Evolutionary conservation across 1,140 invertebrate species (phyloP).

Genomic region (Semibalanus balanoides): DNA sequence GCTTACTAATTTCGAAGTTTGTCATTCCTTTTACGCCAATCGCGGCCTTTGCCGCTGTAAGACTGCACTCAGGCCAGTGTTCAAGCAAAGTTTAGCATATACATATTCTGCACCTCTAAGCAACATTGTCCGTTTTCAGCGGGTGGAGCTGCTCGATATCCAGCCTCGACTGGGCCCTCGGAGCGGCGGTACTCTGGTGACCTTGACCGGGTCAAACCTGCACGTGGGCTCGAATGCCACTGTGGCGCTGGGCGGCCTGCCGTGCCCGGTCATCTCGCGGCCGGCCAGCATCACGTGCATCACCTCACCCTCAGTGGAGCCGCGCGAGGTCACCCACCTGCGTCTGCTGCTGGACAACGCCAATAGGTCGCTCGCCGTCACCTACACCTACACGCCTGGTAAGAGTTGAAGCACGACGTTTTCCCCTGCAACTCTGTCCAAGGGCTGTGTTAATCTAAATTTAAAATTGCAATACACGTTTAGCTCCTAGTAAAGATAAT

Average conservation of each 20-base stretch:
- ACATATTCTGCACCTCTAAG: no score
- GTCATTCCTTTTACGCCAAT: no score
- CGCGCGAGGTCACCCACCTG: constrained; percentile 40
- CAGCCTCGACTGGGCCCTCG: constrained; percentile 44
- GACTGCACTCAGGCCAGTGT: no score
- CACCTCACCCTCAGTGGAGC: constrained; percentile 46
- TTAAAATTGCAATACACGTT: no score
- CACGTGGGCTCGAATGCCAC: constrained; percentile 83
- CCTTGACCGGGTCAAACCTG: constrained; percentile 75
- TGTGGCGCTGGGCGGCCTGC: constrained; percentile 72
- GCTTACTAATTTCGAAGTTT: no score
- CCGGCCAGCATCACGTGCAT: constrained; percentile 65
- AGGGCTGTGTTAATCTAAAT: no score
- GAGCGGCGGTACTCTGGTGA: constrained; percentile 83
- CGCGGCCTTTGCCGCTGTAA: no score
- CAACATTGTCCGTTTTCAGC: no score
- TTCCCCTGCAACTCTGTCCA: no score
- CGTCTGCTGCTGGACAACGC: constrained; percentile 71
- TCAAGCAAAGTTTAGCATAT: no score
- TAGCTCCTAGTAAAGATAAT: no score
- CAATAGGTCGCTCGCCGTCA: constrained; percentile 48
- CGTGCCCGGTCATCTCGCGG: constrained; percentile 63
- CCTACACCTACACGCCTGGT: constrained; percentile 70
- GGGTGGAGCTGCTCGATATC: not conserved
- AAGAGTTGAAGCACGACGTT: no score